A percentile compares a stretch with the other conserved stretches of the same genome.
Conservation (phyloP, 2,113 vertebrate genomes). For the Hippocampus zosterae region DNA sequence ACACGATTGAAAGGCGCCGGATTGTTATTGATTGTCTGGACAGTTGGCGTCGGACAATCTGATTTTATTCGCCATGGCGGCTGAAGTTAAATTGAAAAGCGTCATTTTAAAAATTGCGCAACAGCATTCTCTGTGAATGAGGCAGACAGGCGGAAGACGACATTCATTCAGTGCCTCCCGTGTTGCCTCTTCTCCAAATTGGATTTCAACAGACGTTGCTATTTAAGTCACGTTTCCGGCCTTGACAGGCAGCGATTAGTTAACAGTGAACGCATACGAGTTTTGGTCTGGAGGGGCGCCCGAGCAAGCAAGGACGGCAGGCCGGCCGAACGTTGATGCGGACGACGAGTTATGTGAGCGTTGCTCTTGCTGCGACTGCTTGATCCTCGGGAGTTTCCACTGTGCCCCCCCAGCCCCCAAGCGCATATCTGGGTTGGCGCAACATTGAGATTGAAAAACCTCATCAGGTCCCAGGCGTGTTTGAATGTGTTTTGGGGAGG, state of each 20-base stretch:
- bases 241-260: constrained; percentile 48
- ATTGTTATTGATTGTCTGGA: constrained; percentile 1
- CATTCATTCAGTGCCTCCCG: constrained; percentile 30
- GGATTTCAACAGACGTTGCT: constrained; percentile 46
- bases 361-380: constrained; percentile 27
- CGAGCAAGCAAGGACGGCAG: constrained; percentile 30
- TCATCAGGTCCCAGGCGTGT: constrained; percentile 46
- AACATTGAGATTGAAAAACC: constrained; percentile 36
- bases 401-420: constrained; percentile 34
- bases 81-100: constrained; percentile 6
- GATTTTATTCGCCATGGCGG: constrained; percentile 8
- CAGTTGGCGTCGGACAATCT: constrained; percentile 5
- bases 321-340: constrained; percentile 29
- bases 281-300: constrained; percentile 27
- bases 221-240: constrained; percentile 48
- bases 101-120: constrained; percentile 4
- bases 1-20: constrained; percentile 19
- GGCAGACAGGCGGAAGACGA: constrained; percentile 30
- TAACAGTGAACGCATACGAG: constrained; percentile 36
- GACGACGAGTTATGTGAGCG: constrained; percentile 54
- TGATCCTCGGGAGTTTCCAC: constrained; percentile 35
- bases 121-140: constrained; percentile 22
- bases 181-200: constrained; percentile 42
- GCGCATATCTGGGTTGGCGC: constrained; percentile 42
- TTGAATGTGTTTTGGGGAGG: constrained; percentile 56